Evolutionary conservation across 2,888 invertebrate species (phyloP).

Genomic region (Orthosia gothica): DNA sequence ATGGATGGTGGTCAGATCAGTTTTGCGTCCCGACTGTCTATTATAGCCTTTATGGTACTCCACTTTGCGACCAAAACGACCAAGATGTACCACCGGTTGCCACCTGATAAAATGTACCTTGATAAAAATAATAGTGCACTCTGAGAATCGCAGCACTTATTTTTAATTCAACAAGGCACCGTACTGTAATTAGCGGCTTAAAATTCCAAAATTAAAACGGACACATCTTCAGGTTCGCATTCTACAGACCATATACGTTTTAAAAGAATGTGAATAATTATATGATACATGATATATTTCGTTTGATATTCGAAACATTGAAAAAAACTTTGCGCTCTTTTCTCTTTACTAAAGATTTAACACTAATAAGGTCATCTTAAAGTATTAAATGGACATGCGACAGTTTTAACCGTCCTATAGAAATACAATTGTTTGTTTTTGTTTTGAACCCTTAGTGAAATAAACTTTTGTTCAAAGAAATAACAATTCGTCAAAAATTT

Average conservation of each 20-base stretch:
- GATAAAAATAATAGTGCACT: neutral
- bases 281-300: neutral
- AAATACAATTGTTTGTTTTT: neutral
- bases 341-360: slow-evolving; percentile 7
- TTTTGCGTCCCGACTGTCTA: neutral
- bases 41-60: neutral
- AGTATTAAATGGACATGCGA: neutral
- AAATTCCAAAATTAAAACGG: slow-evolving; percentile 2
- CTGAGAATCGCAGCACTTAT: slow-evolving; percentile 2
- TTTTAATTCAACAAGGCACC: slow-evolving; percentile 10
- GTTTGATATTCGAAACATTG: neutral
- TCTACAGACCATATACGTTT: neutral
- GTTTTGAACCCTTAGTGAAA: neutral
- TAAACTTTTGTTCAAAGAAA: neutral
- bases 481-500: neutral
- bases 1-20: no score
- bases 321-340: slow-evolving; percentile 4
- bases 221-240: neutral
- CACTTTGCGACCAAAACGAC: neutral
- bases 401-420: neutral
- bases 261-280: neutral
- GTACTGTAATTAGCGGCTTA: neutral
- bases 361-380: neutral
- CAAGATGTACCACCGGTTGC: neutral
- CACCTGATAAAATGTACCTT: slow-evolving; percentile 13